Evolutionary conservation across 2,113 vertebrate genomes (phyloP).

Genomic region (Struthidea cinerea): DNA sequence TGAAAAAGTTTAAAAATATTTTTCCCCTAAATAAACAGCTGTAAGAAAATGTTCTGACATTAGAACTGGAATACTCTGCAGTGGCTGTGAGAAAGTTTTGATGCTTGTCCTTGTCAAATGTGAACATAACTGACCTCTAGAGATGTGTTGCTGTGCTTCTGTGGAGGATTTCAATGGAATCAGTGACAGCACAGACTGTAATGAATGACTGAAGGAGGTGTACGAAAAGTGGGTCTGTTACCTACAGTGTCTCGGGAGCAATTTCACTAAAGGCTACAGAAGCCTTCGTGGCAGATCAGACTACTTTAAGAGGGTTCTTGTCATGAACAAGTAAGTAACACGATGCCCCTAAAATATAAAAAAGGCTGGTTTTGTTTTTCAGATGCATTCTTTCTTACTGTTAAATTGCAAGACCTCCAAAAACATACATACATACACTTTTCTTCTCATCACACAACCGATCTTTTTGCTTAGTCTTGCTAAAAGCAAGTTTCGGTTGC

Average conservation of each 20-base stretch:
- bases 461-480: not conserved
- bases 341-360: not conserved
- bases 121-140: not conserved
- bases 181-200: not conserved
- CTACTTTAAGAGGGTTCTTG: not conserved
- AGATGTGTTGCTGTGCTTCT: not conserved
- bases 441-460: not conserved
- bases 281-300: not conserved
- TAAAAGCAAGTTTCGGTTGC: not conserved
- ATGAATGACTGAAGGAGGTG: not conserved
- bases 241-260: not conserved
- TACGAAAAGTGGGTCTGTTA: not conserved
- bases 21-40: not conserved
- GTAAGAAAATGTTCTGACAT: not conserved
- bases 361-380: not conserved
- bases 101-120: not conserved
- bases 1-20: not conserved
- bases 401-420: not conserved
- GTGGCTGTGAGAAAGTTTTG: not conserved
- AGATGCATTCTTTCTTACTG: not conserved
- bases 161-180: not conserved
- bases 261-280: not conserved
- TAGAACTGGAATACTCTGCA: not conserved
- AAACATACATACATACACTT: not conserved
- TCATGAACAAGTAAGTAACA: not conserved